These are phyloP conservation scores for Scrobipalpa costella DNA, from an alignment of 2,888 invertebrate species.

Conservation along the genomic window DNA sequence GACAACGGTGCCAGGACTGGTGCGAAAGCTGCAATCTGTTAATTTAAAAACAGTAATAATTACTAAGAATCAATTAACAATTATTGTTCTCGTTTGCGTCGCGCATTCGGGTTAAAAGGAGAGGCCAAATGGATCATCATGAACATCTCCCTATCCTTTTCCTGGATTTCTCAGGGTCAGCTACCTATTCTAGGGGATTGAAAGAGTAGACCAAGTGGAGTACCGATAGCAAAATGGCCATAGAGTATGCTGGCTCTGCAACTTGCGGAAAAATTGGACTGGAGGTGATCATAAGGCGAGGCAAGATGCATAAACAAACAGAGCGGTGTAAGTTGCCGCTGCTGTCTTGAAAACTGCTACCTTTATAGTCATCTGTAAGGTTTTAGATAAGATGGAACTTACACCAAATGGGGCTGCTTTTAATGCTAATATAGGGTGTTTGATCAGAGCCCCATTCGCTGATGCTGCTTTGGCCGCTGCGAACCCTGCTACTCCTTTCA, in stretches of 20 bases:
- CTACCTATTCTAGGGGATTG: neutral
- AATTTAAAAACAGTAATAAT: too few species aligned
- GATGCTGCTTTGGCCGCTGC: constrained; percentile 18
- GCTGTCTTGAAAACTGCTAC: too few species aligned
- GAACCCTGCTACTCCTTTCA: neutral
- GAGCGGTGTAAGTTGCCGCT: too few species aligned
- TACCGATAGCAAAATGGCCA: neutral
- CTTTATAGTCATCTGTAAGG: too few species aligned
- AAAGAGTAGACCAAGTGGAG: too few species aligned
- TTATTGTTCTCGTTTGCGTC: neutral
- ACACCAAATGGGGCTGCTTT: constrained; percentile 6
- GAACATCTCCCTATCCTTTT: too few species aligned
- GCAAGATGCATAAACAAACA: too few species aligned
- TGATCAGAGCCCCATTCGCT: neutral
- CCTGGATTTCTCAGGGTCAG: neutral
- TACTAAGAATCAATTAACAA: neutral
- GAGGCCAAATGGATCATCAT: too few species aligned
- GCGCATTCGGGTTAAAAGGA: neutral
- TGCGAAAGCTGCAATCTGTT: neutral
- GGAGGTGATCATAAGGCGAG: too few species aligned
- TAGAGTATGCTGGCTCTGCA: too few species aligned
- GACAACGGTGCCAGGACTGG: constrained; percentile 4
- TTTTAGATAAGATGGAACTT: neutral
- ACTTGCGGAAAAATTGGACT: too few species aligned
- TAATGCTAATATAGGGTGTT: neutral